Evolutionary conservation across 2,113 vertebrate species (phyloP), one percentile per base, ranked within the genome.

Genomic region (Calyptommatus sinebrachiatus): DNA sequence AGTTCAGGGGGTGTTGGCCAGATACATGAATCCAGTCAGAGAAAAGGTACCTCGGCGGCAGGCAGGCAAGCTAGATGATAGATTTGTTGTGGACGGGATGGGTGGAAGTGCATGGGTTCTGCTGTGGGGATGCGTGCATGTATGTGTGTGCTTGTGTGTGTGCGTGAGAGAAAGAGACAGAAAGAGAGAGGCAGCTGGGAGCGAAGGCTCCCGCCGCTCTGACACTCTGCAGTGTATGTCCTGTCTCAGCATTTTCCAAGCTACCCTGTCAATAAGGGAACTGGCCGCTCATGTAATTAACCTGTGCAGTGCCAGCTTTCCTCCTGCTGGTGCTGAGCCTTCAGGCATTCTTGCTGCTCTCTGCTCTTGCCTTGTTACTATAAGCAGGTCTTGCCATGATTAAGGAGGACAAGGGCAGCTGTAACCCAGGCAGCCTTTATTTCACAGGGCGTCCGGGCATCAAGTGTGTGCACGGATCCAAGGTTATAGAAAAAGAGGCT

Each of bases 161-260:
- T 26, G 26, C 46, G 74, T 35, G 28, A 29, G 46, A 48, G 22
- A 66, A 21, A 63, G 45, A 26, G 21, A 73, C 29, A 45, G 14
- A 68, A 16, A 62, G n/a, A 70, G 87, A 24, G n/a, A 70, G 70
- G 60, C 57, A 62, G 60, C 24, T 2, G 70, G 35, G 83, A 77
- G 87, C 66, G 8, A 46, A 84, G 83, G 87, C 88, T 73, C 53
- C 61, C 0, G 71, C 63, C 1, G 73, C 6, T 2, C 69, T 62
- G 77, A 66, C 80, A 65, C 84, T 62, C 71, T 3, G 71, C 24
- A 76, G 71, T 48, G 2, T 7, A 83, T 21, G 84, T 31, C 86
- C 86, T 87, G 84, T 87, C 88, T 90, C 89, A 88, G 85, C 53
- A 3, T 69, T 86, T 88, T 81, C 71, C 85, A 79, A 7, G 79